A percentile compares a stretch with the other conserved stretches of the same genome.
These are phyloP conservation scores for Parelbella ahira DNA, from an alignment of 2,888 invertebrate genomes.

Conservation along the genomic window DNA sequence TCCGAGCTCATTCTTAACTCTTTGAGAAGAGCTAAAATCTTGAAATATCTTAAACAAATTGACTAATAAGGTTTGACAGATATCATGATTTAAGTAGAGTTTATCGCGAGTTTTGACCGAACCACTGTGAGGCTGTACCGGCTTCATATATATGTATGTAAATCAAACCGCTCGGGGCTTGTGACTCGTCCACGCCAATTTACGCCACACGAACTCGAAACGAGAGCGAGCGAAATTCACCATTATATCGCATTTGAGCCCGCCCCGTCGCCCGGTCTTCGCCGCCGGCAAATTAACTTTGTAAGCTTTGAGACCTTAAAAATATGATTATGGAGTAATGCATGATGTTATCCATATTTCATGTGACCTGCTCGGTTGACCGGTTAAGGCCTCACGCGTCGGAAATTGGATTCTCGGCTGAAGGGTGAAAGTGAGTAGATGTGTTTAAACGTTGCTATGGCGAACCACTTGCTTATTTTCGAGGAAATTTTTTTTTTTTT, in stretches of 20 bases:
- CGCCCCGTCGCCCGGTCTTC: slow-evolving; percentile 43
- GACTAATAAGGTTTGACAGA: too few relatives aligned
- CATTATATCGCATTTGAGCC: slow-evolving; percentile 60
- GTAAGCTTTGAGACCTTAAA: slow-evolving; percentile 49
- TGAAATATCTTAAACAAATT: too few relatives aligned
- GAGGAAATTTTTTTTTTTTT: too few relatives aligned
- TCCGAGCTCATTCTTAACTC: too few relatives aligned
- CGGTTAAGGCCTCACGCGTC: slow-evolving; percentile 15
- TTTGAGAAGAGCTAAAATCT: too few relatives aligned
- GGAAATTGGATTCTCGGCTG: slow-evolving; percentile 9
- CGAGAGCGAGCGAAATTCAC: slow-evolving; percentile 61
- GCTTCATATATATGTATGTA: too few relatives aligned
- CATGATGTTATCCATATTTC: slow-evolving; percentile 37
- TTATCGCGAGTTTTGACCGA: too few relatives aligned
- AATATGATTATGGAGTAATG: slow-evolving; percentile 47
- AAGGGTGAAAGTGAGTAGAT: slow-evolving; percentile 13
- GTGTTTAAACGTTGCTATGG: slow-evolving; percentile 9
- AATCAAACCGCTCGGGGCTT: slow-evolving; percentile 29
- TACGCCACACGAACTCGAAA: slow-evolving; percentile 41
- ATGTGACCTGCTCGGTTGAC: slow-evolving; percentile 14
- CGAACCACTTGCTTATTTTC: too few relatives aligned
- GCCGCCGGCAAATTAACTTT: slow-evolving; percentile 54
- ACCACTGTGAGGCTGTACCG: too few relatives aligned
- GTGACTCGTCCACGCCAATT: slow-evolving; percentile 34
- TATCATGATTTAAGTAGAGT: too few relatives aligned